Conservation (phyloP, 2,797 vertebrate species). For the Rhinatrema bivittatum region DNA sequence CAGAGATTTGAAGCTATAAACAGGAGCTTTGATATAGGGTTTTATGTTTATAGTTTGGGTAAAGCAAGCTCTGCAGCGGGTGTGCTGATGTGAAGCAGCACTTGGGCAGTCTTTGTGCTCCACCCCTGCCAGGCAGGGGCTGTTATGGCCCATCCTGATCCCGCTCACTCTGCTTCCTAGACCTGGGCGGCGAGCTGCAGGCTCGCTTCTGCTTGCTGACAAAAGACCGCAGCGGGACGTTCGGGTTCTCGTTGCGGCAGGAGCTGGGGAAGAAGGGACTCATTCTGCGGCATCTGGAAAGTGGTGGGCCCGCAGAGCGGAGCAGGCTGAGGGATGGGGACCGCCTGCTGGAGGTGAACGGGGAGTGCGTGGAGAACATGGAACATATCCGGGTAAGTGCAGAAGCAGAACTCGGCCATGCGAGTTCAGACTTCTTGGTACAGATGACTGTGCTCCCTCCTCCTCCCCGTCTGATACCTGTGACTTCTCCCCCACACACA, state of each 20-base stretch:
- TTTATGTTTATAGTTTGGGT: no score
- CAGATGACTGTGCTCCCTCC: no score
- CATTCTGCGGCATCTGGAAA: constrained; percentile 58
- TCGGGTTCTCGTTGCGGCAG: constrained; percentile 70
- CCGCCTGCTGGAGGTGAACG: constrained; percentile 81
- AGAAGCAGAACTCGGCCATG: no score
- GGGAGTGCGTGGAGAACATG: constrained; percentile 56
- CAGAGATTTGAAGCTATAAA: no score
- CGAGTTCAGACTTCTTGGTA: no score
- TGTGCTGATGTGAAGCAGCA: no score
- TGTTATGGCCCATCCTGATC: neutral
- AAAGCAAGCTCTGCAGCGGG: no score
- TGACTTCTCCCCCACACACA: constrained; percentile 39
- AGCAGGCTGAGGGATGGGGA: constrained; percentile 74
- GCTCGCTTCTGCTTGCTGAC: constrained; percentile 71
- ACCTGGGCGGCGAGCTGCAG: neutral
- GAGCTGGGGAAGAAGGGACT: constrained; percentile 44
- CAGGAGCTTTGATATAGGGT: no score
- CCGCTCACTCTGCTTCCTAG: neutral
- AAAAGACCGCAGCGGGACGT: constrained; percentile 54
- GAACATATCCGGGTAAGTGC: constrained; percentile 63
- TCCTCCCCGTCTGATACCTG: neutral
- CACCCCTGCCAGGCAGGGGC: neutral
- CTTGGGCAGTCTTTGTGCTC: no score
- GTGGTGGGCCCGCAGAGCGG: constrained; percentile 68